Conservation (phyloP, 2,888 invertebrate genomes). For the Craniophora ligustri region DNA sequence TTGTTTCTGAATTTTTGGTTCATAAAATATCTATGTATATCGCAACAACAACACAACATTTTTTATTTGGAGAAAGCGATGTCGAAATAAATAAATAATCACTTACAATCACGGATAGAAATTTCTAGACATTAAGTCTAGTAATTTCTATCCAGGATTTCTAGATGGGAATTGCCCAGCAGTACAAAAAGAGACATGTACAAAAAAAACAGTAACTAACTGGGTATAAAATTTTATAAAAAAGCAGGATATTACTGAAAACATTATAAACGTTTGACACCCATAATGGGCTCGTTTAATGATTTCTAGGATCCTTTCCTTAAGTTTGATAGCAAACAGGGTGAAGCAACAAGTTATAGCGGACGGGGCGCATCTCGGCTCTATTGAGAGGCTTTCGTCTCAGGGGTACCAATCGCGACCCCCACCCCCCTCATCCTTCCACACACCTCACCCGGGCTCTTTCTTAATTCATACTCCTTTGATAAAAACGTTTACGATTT, state of each 20-base stretch:
- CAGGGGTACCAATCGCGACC: slow-evolving; percentile 63
- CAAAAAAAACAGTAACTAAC: no score
- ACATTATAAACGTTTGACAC: slow-evolving; percentile 32
- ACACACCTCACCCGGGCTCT: slow-evolving; percentile 37
- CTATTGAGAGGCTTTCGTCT: slow-evolving; percentile 80
- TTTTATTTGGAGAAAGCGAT: no score
- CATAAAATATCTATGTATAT: no score
- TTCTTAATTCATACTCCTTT: slow-evolving; percentile 43
- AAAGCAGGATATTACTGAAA: slow-evolving; percentile 9
- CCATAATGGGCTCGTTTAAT: slow-evolving; percentile 44
- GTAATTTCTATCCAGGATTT: no score
- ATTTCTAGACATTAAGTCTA: no score
- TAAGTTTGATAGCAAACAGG: slow-evolving; percentile 60
- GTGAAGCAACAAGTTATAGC: slow-evolving; percentile 82
- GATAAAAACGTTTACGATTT: slow-evolving; percentile 1
- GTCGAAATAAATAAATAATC: no score
- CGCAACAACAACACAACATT: no score
- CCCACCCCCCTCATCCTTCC: slow-evolving; percentile 20
- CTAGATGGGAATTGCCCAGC: no score
- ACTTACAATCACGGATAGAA: no score
- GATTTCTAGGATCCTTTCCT: slow-evolving; percentile 53
- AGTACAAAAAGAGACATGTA: no score
- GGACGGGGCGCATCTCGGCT: slow-evolving; percentile 73
- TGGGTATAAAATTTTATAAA: no score
- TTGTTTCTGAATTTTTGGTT: no score